A percentile compares a stretch with the other conserved stretches of the same genome.
Conservation (phyloP, 1,140 invertebrate genomes). For the Musca domestica region DNA sequence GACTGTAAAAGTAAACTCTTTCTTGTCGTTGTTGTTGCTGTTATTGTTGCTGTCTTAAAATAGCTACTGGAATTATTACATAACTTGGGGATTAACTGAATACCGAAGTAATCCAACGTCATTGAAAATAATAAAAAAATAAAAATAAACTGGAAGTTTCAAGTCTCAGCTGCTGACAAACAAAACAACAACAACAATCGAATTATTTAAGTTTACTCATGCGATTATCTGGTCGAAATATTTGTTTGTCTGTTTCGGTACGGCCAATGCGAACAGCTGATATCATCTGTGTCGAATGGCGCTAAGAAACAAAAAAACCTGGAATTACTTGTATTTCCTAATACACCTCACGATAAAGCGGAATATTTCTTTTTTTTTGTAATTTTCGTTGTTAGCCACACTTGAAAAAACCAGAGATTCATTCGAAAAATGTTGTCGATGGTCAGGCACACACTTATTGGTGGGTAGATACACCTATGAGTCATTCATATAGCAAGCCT, state of each 20-base stretch:
- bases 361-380: too few species aligned
- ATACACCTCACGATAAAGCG: background rate
- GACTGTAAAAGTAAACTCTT: too few species aligned
- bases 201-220: conserved; percentile 13
- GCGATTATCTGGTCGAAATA: background rate
- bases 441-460: background rate
- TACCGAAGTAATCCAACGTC: background rate
- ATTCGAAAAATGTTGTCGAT: conserved; percentile 8
- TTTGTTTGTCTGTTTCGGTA: background rate
- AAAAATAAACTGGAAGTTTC: background rate
- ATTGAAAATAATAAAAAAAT: background rate
- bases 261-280: background rate
- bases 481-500: background rate
- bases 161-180: background rate
- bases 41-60: background rate
- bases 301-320: too few species aligned
- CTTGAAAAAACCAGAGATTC: background rate
- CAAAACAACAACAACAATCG: background rate
- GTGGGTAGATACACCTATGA: background rate
- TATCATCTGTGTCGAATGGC: background rate
- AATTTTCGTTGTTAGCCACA: background rate
- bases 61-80: conserved; percentile 14
- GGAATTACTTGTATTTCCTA: conserved; percentile 8
- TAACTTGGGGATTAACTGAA: conserved; percentile 12
- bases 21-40: too few species aligned